Percentiles rank a stretch among this genome's conserved stretches.
phyloP scores from a whole-genome alignment of 2,113 vertebrate species.

The Leuciscus idus region DNA sequence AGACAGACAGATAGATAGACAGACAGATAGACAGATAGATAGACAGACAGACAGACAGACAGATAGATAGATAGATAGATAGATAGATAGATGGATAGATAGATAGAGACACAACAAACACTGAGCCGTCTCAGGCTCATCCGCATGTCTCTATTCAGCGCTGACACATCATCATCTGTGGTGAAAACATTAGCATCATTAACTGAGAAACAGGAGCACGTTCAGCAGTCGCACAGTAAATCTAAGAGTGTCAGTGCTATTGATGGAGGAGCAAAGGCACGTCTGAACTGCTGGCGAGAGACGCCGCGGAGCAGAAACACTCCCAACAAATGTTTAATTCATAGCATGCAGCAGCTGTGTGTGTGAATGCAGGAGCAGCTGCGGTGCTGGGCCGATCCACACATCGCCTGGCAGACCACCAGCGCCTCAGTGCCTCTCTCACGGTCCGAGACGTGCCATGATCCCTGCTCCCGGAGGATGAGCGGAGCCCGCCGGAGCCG shows the following conservation, averaged over 20 bases:
- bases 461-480: conserved; percentile 2
- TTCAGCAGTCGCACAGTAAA: background rate
- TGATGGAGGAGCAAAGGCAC: background rate
- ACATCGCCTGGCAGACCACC: conserved; percentile 34
- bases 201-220: background rate
- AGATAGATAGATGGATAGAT: no score
- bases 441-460: background rate
- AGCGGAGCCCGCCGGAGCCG: background rate
- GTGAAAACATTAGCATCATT: background rate
- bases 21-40: no score
- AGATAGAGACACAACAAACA: background rate
- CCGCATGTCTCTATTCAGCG: background rate
- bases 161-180: background rate
- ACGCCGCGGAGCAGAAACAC: background rate
- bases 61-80: no score
- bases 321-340: conserved; percentile 53
- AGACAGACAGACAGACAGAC: no score
- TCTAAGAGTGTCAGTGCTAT: background rate
- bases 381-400: conserved; percentile 51
- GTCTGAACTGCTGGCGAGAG: background rate
- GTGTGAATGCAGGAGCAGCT: conserved; percentile 57
- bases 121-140: background rate
- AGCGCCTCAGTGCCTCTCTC: background rate
- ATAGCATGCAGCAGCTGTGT: conserved; percentile 44
- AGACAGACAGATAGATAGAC: no score